These are phyloP conservation scores for Phyllotis vaccarum DNA, from an alignment of 2,797 vertebrate species.

Conservation along the genomic window DNA sequence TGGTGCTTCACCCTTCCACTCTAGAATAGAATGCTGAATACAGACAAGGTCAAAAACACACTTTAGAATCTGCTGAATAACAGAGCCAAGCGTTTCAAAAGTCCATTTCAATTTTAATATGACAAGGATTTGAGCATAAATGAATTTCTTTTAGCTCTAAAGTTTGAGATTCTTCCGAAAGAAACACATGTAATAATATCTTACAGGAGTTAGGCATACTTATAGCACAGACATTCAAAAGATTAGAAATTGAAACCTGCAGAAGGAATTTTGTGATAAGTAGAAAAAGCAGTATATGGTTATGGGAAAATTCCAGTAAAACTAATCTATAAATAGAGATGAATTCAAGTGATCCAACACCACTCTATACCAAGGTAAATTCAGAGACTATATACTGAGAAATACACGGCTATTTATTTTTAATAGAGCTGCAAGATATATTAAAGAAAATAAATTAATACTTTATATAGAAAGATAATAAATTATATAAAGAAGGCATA, in stretches of 20 bases:
- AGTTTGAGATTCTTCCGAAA: background rate
- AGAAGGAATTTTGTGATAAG: background rate
- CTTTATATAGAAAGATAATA: background rate
- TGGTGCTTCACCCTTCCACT: constrained; percentile 50
- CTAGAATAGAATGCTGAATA: background rate
- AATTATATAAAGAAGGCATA: background rate
- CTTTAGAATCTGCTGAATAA: background rate
- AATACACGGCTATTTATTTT: background rate
- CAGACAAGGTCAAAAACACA: constrained; percentile 45
- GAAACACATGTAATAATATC: background rate
- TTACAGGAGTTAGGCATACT: background rate
- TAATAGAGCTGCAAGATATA: background rate
- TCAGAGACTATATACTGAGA: background rate
- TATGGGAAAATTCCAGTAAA: background rate
- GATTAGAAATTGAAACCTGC: background rate
- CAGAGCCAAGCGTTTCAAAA: background rate
- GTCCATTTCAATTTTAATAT: background rate
- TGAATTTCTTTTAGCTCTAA: background rate
- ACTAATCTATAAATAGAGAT: background rate
- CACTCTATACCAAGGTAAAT: background rate
- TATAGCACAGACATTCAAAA: background rate
- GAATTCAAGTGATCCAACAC: background rate
- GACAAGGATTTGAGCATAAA: background rate
- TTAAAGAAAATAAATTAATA: background rate
- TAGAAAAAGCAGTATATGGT: background rate